These are phyloP conservation scores for Polyodon spathula DNA, from an alignment of 2,113 vertebrate species.

Conservation along the genomic window DNA sequence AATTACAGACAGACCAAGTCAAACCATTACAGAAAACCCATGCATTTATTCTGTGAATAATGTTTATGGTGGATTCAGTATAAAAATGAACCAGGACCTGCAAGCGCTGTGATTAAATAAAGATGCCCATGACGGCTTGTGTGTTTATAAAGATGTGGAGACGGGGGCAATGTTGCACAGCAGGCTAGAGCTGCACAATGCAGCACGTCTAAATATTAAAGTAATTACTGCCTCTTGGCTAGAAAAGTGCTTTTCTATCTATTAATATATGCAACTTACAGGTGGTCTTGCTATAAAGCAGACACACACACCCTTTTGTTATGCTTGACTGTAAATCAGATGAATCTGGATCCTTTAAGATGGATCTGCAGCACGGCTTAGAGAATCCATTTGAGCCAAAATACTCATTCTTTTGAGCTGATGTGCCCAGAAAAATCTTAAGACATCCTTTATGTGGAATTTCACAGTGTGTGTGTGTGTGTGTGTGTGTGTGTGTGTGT, in stretches of 20 bases:
- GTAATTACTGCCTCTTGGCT: constrained; percentile 55
- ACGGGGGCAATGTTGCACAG: too few species aligned
- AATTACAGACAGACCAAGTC: too few species aligned
- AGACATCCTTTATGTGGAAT: too few species aligned
- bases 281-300: constrained; percentile 62
- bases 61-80: too few species aligned
- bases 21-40: too few species aligned
- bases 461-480: too few species aligned
- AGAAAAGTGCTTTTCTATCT: constrained; percentile 60
- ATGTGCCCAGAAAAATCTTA: constrained; percentile 27
- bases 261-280: constrained; percentile 72
- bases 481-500: too few species aligned
- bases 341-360: constrained; percentile 55
- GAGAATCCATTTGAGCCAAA: constrained; percentile 16
- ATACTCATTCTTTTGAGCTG: constrained; percentile 16
- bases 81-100: too few species aligned
- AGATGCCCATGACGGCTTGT: too few species aligned
- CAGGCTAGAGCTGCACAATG: constrained; percentile 48
- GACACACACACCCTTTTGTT: constrained; percentile 58
- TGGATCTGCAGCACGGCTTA: constrained; percentile 11
- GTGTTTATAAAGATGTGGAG: too few species aligned
- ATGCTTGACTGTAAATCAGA: constrained; percentile 68
- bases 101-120: too few species aligned
- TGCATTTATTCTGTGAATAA: too few species aligned
- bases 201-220: constrained; percentile 57